Percentiles rank a stretch among this genome's conserved stretches.
These are phyloP conservation scores for Rhodinocichla rosea DNA, from an alignment of 2,113 vertebrate species.

Conservation along the genomic window DNA sequence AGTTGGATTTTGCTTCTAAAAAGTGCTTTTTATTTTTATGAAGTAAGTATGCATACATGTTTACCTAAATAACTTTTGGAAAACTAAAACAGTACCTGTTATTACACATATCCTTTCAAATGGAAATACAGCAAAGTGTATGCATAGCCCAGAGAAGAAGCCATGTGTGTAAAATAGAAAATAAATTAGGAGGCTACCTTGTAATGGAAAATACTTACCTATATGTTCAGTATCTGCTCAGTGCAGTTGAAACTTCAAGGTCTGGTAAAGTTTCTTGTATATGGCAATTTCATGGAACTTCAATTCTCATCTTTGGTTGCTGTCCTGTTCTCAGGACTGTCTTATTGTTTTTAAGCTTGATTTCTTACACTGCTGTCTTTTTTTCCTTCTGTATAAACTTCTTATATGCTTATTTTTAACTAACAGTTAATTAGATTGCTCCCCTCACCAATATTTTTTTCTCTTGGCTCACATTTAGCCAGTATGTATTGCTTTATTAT, in stretches of 20 bases:
- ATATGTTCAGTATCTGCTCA: background rate
- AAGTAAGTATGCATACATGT: background rate
- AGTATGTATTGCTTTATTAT: background rate
- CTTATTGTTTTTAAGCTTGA: background rate
- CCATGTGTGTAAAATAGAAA: background rate
- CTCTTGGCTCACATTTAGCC: background rate
- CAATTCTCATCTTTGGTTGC: background rate
- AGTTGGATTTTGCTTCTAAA: background rate
- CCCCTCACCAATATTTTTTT: background rate
- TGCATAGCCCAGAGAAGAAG: background rate
- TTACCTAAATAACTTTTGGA: background rate
- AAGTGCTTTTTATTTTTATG: background rate
- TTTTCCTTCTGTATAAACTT: background rate
- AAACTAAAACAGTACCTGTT: background rate
- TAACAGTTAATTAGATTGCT: background rate
- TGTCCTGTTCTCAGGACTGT: background rate
- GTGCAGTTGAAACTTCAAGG: background rate
- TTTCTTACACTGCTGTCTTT: background rate
- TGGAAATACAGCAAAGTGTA: background rate
- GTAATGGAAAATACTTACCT: background rate
- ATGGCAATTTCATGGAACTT: background rate
- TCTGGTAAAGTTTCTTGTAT: background rate
- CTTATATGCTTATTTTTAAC: background rate
- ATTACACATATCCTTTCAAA: background rate
- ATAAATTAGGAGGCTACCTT: background rate